phyloP scores from a whole-genome alignment of 2,797 vertebrate genomes.

The Enteromius afrohamiltoni region DNA sequence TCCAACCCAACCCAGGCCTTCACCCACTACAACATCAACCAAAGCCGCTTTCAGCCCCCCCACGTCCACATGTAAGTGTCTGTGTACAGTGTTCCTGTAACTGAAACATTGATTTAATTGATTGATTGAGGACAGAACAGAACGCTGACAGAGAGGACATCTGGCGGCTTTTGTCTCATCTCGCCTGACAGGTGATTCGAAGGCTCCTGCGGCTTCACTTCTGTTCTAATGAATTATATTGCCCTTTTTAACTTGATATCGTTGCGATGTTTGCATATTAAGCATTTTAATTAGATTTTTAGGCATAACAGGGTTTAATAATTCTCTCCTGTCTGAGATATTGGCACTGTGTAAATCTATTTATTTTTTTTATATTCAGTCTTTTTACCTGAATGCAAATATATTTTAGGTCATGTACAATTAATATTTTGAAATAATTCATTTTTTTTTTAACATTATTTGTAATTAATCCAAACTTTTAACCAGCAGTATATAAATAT shows the following conservation, averaged over 20 bases:
- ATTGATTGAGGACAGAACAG: slow-evolving; percentile 52
- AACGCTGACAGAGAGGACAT: slow-evolving; percentile 51
- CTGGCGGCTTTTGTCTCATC: slow-evolving; percentile 54
- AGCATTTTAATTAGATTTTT: slow-evolving; percentile 30
- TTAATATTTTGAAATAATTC: not conserved
- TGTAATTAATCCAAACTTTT: not conserved
- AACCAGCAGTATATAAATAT: not conserved
- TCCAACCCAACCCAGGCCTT: slow-evolving; percentile 91
- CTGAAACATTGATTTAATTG: slow-evolving; percentile 47
- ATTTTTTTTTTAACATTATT: too few relatives aligned
- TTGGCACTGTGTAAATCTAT: not conserved
- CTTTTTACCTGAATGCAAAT: not conserved
- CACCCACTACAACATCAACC: slow-evolving; percentile 91
- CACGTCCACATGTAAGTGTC: slow-evolving; percentile 90
- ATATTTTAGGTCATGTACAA: not conserved
- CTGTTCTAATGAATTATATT: slow-evolving; percentile 41
- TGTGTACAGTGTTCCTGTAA: slow-evolving; percentile 18
- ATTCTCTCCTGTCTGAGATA: not conserved
- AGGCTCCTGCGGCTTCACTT: slow-evolving; percentile 34
- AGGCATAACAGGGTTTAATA: slow-evolving; percentile 25
- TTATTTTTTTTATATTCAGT: not conserved
- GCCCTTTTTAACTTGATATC: slow-evolving; percentile 30
- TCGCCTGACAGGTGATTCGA: slow-evolving; percentile 44
- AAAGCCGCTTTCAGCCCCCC: slow-evolving; percentile 90
- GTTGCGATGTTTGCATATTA: slow-evolving; percentile 12